phyloP scores from a whole-genome alignment of 2,888 invertebrate genomes.

The Clitarchus hookeri region DNA sequence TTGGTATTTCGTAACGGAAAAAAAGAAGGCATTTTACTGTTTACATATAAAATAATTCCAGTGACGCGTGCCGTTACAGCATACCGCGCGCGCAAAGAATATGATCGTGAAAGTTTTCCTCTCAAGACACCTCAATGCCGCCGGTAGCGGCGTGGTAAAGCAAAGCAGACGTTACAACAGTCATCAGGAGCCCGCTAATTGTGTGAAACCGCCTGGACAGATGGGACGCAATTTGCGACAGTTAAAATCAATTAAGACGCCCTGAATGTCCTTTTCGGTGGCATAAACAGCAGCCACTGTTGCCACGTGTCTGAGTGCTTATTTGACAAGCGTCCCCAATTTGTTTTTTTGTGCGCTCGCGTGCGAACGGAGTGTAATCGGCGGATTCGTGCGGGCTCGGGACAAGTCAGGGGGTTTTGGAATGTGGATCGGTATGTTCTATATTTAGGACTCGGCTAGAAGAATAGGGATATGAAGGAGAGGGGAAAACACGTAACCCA shows the following conservation, averaged over 20 bases:
- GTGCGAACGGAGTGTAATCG: background rate
- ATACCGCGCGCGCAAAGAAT: too few species aligned
- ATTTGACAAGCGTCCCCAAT: background rate
- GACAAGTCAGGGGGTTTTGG: background rate
- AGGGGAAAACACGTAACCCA: background rate
- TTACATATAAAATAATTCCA: too few species aligned
- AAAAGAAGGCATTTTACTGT: too few species aligned
- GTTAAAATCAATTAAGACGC: background rate
- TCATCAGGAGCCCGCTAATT: background rate
- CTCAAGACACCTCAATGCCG: background rate
- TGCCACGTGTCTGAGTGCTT: background rate
- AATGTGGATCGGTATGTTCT: constrained; percentile 14
- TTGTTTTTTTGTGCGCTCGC: background rate
- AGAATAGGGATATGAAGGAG: background rate
- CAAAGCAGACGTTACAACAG: background rate
- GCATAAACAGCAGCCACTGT: background rate
- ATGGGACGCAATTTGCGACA: background rate
- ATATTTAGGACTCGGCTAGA: background rate
- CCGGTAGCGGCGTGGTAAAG: background rate
- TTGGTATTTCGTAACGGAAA: too few species aligned
- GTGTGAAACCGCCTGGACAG: background rate
- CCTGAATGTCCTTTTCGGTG: background rate
- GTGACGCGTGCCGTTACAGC: too few species aligned
- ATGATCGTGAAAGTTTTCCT: background rate
- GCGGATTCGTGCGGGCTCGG: background rate